Percentiles rank a stretch among this genome's conserved stretches.
Evolutionary conservation across 1,140 invertebrate genomes (phyloP).

Genomic region (Drosophila burlai): DNA sequence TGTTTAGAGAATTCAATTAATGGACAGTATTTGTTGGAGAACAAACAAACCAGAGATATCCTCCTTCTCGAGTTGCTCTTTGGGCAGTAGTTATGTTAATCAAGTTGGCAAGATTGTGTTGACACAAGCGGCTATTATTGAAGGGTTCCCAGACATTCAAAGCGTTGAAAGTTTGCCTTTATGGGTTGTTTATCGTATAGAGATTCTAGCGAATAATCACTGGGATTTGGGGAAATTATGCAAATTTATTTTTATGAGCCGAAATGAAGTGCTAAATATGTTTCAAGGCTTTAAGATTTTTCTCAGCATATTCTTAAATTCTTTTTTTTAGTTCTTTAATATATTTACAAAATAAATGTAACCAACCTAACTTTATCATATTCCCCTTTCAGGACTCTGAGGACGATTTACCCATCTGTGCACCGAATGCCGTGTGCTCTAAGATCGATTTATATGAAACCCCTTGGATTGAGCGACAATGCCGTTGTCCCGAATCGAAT

Average conservation of each 20-base stretch:
- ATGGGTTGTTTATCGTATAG: slow-evolving; percentile 34
- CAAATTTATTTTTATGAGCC: slow-evolving; percentile 8
- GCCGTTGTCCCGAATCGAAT: slow-evolving; percentile 89
- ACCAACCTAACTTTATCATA: not conserved
- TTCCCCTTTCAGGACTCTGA: slow-evolving; percentile 89
- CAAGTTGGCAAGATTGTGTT: slow-evolving; percentile 40
- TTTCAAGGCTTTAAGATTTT: not conserved
- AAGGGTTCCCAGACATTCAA: slow-evolving; percentile 19
- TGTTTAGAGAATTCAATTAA: slow-evolving; percentile 70
- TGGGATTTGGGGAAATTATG: slow-evolving; percentile 1
- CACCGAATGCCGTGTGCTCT: slow-evolving; percentile 92
- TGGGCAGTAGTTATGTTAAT: slow-evolving; percentile 56
- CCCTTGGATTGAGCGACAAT: slow-evolving; percentile 95
- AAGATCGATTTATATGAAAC: slow-evolving; percentile 94
- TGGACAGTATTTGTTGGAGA: slow-evolving; percentile 41
- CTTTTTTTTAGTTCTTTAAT: too few relatives aligned
- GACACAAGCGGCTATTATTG: slow-evolving; percentile 39
- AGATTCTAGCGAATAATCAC: slow-evolving; percentile 34
- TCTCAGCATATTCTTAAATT: too few relatives aligned
- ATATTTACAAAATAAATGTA: not conserved
- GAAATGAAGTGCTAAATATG: slow-evolving; percentile 5
- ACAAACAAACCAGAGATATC: slow-evolving; percentile 36
- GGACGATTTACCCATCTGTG: slow-evolving; percentile 92
- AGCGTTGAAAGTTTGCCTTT: slow-evolving; percentile 19
- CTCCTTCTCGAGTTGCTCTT: not conserved